A percentile compares a stretch with the other conserved stretches of the same genome.
Conservation (phyloP, 2,888 invertebrate species). For the Lacanobia oleracea region DNA sequence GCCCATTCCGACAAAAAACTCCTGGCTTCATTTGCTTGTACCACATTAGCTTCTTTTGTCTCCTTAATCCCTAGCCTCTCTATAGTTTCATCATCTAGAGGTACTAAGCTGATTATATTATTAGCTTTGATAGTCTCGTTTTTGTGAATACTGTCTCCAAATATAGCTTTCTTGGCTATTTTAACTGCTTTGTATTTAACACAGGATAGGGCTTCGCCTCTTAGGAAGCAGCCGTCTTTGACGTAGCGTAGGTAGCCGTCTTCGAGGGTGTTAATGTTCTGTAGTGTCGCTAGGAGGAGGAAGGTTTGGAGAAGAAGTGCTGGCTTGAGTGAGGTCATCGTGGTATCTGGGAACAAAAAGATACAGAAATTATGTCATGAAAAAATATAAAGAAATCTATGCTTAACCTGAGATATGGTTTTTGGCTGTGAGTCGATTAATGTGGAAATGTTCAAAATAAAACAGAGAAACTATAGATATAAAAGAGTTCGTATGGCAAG, state of each 20-base stretch:
- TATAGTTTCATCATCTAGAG: constrained; percentile 80
- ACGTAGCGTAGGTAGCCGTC: constrained; percentile 85
- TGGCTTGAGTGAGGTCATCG: constrained; percentile 62
- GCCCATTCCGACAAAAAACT: constrained; percentile 86
- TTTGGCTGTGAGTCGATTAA: no score
- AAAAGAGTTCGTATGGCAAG: no score
- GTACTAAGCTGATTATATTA: constrained; percentile 82
- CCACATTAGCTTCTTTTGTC: constrained; percentile 63
- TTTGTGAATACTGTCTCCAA: constrained; percentile 75
- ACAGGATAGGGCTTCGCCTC: constrained; percentile 85
- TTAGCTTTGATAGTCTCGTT: constrained; percentile 84
- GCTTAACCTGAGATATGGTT: no score
- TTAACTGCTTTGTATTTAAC: constrained; percentile 87
- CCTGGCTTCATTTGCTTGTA: constrained; percentile 74
- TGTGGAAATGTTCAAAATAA: no score
- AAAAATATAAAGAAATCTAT: no score
- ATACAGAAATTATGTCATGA: no score
- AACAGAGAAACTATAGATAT: no score
- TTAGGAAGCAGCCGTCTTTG: constrained; percentile 84
- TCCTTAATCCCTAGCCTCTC: constrained; percentile 74
- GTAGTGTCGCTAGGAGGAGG: constrained; percentile 65
- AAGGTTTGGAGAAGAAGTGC: constrained; percentile 50
- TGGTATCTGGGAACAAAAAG: constrained; percentile 41
- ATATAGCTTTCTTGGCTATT: constrained; percentile 83
- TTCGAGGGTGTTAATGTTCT: constrained; percentile 71